Base-by-base conservation (phyloP, 2,113 vertebrate genomes). In the Nicator chloris region DNA sequence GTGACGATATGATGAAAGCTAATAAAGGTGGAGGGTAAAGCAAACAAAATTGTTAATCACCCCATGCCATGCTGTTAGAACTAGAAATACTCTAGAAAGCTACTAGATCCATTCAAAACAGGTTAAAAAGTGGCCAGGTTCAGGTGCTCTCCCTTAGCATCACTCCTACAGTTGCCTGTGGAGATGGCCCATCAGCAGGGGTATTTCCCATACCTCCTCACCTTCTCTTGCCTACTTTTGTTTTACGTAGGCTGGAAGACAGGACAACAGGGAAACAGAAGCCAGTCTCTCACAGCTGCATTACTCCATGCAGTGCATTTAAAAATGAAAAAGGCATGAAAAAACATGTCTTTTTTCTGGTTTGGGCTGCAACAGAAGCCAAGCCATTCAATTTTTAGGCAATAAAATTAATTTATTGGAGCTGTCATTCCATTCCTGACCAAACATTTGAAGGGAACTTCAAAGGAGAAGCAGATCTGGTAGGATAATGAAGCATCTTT, bases 181-280 rank as follows among this genome's bases (percentile, higher is more conserved):
- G 30, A 57, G 35, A 35, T 19, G 28, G 9, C 15, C 28, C 44
- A 23, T 23, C 57, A 60, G 39, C 45, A 60, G n/a, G 15, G 15
- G 33, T 0, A 0, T 28, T 26, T 54, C 35, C 47, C 15, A 11
- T 10, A 72, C 5, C 7, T 24, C 16, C 37, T 26, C 21, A 40
- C 19, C 28, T 73, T 33, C 53, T 61, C 82, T 37, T 28, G 21
- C 65, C 60, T 63, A 4, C 6, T 63, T 72, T 45, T 0, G 0
- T 73, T 78, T 78, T 26, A 57, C 7, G 28, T 45, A 56, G 78
- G 6, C 22, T 45, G 35, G 53, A 63, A 51, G 53, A n/a, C 3
- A 61, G 45, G 70, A 56, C 27, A 54, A 37, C 23, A 57, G 47
- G 19, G 23, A 33, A 77, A 39, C 1, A 50, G 57, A 81, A 81